These are phyloP conservation scores for Myotis vivesi DNA, from an alignment of 2,797 vertebrate genomes.

Conservation along the genomic window DNA sequence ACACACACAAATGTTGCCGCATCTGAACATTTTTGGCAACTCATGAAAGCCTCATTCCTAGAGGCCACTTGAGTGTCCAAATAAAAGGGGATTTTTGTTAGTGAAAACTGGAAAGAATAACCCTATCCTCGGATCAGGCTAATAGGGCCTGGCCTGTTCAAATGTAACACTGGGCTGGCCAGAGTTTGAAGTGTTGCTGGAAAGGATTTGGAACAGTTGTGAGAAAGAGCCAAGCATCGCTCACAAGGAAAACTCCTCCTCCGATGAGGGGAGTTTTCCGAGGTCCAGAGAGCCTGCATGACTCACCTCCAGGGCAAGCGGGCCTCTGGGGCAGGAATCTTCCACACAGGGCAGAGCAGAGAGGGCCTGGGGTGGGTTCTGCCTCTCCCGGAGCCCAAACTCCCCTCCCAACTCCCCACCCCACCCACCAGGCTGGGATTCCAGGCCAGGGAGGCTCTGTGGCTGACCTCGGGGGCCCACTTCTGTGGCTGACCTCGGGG, in stretches of 20 bases:
- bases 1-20: conserved; percentile 76
- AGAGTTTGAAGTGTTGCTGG: conserved; percentile 75
- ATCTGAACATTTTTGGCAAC: conserved; percentile 76
- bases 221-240: conserved; percentile 57
- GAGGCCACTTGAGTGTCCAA: conserved; percentile 80
- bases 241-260: conserved; percentile 55
- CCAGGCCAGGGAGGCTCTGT: neutral
- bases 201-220: neutral
- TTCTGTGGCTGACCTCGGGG: conserved; percentile 17
- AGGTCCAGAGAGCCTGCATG: neutral
- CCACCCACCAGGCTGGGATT: conserved; percentile 1
- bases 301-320: neutral
- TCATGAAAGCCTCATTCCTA: conserved; percentile 77
- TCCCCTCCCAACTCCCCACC: neutral
- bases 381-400: neutral
- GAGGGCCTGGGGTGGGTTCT: neutral
- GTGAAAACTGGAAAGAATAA: conserved; percentile 79
- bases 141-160: conserved; percentile 73
- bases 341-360: neutral
- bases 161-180: conserved; percentile 70
- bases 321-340: neutral
- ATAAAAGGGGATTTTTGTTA: conserved; percentile 79
- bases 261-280: neutral
- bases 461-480: conserved; percentile 11
- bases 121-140: conserved; percentile 69